Evolutionary conservation across 2,797 vertebrate genomes (phyloP).

Genomic region (Danio kyathit): DNA sequence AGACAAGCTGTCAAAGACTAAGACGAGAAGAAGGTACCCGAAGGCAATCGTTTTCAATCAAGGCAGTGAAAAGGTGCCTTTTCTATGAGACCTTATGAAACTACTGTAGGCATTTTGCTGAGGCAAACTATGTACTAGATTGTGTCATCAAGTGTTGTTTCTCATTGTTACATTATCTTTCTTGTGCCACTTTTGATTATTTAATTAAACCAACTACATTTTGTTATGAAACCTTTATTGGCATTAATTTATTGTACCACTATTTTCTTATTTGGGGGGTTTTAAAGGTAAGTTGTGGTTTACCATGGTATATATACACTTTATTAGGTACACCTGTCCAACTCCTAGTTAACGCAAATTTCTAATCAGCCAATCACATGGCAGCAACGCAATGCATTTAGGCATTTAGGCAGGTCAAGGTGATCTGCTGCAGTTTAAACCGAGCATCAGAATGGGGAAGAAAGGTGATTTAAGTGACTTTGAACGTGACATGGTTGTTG

Average conservation of each 20-base stretch:
- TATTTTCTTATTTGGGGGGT: neutral
- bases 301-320: no score
- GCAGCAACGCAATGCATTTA: no score
- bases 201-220: conserved; percentile 69
- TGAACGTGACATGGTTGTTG: no score
- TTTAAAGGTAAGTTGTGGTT: neutral
- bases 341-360: no score
- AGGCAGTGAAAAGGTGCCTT: conserved; percentile 59
- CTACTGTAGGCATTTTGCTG: conserved; percentile 63
- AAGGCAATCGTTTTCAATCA: conserved; percentile 51
- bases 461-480: no score
- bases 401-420: no score
- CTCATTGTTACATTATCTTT: conserved; percentile 65
- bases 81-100: conserved; percentile 63
- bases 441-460: no score
- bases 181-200: conserved; percentile 67
- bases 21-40: conserved; percentile 46
- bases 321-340: no score
- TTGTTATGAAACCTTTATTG: conserved; percentile 57
- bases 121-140: conserved; percentile 58
- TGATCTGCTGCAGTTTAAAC: no score
- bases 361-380: no score
- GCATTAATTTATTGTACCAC: neutral
- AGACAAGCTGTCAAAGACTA: conserved; percentile 54
- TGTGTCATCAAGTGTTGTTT: conserved; percentile 65